A percentile compares a stretch with the other conserved stretches of the same genome.
These are phyloP conservation scores for Lepidurus couesii DNA, from an alignment of 1,140 invertebrate species.

Conservation along the genomic window DNA sequence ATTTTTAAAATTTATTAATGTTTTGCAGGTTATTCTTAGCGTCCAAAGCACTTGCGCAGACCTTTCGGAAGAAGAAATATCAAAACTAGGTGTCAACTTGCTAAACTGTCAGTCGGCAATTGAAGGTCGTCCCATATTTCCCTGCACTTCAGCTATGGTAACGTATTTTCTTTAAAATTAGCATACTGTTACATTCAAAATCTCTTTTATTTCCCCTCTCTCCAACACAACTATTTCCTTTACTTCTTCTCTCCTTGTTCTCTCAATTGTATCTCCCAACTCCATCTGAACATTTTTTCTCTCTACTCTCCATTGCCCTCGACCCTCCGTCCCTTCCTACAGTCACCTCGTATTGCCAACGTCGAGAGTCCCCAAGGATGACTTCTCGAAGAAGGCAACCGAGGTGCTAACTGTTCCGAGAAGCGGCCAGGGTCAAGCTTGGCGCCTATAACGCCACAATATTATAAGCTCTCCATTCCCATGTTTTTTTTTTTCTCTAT, in stretches of 20 bases:
- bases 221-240: too few species aligned
- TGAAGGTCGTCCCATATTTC: conserved; percentile 55
- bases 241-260: too few species aligned
- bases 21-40: conserved; percentile 53
- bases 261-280: too few species aligned
- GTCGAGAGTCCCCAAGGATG: not conserved
- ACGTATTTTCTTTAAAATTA: conserved; percentile 36
- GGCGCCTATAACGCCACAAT: not conserved
- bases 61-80: conserved; percentile 59
- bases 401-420: too few species aligned
- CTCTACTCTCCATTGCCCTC: too few species aligned
- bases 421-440: too few species aligned
- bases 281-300: not conserved
- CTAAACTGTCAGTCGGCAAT: conserved; percentile 62
- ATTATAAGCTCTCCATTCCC: not conserved
- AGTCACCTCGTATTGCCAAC: too few species aligned
- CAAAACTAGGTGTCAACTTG: conserved; percentile 60
- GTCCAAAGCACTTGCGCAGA: conserved; percentile 53
- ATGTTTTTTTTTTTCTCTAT: conserved; percentile 27
- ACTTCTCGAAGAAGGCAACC: not conserved
- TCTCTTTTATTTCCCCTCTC: too few species aligned
- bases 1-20: conserved; percentile 38
- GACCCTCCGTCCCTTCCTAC: too few species aligned
- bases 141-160: conserved; percentile 59
- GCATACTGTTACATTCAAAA: too few species aligned